Conservation (phyloP, 2,113 vertebrate genomes). For the Sturnira hondurensis region DNA sequence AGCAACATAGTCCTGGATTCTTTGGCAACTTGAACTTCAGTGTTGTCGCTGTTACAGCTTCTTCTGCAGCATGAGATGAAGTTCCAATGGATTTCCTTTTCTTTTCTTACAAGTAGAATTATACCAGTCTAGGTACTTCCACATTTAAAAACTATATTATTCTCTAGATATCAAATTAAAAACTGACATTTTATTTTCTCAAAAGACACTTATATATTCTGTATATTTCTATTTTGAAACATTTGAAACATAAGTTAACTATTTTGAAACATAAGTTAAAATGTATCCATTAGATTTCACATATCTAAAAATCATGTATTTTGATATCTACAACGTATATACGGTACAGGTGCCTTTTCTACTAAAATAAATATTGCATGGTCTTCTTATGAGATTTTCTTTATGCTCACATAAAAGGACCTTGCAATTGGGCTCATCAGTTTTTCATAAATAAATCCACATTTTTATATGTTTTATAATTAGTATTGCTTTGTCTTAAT, state of each 20-base stretch:
- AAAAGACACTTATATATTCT: background rate
- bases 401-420: background rate
- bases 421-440: background rate
- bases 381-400: background rate
- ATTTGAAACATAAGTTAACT: background rate
- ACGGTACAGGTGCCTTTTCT: background rate
- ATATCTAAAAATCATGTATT: background rate
- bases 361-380: background rate
- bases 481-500: background rate
- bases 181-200: background rate
- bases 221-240: background rate
- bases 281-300: background rate
- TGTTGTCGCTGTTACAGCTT: background rate
- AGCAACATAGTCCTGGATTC: background rate
- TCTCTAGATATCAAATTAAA: background rate
- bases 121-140: background rate
- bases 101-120: background rate
- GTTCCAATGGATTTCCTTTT: background rate
- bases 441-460: background rate
- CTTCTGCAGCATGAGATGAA: fast-evolving
- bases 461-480: background rate
- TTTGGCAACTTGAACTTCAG: too few species aligned
- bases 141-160: background rate
- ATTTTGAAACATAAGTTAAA: background rate
- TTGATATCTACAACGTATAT: background rate